Evolutionary conservation across 2,797 vertebrate genomes (phyloP).

Genomic region (Gymnocypris eckloni): DNA sequence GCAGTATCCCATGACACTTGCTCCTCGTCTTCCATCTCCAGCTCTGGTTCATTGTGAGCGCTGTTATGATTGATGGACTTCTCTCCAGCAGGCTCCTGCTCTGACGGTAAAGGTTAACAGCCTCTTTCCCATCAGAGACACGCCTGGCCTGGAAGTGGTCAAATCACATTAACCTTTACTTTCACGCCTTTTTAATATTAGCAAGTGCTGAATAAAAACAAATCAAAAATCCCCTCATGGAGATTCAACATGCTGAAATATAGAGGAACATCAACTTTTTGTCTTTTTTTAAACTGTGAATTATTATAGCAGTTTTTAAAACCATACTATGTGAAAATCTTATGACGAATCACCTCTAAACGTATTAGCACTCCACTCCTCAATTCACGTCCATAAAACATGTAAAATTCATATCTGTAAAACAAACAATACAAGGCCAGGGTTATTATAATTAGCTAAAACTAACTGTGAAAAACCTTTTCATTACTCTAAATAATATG

Average conservation of each 20-base stretch:
- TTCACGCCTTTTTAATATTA: constrained; percentile 34
- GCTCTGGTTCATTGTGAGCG: background rate
- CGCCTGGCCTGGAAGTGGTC: constrained; percentile 33
- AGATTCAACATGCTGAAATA: background rate
- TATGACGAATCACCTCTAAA: background rate
- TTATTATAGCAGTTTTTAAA: background rate
- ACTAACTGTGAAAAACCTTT: background rate
- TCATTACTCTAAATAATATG: background rate
- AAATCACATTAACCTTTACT: constrained; percentile 54
- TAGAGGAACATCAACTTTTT: background rate
- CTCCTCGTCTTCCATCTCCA: constrained; percentile 3
- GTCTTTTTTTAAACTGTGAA: background rate
- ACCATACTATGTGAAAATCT: background rate
- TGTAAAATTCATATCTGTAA: background rate
- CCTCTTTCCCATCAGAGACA: constrained; percentile 47
- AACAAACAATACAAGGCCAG: background rate
- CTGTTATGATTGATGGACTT: constrained; percentile 50
- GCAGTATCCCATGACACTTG: constrained; percentile 18
- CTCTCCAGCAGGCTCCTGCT: constrained; percentile 34
- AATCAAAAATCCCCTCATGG: background rate
- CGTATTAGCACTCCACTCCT: background rate
- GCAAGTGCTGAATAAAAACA: constrained; percentile 33
- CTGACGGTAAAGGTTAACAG: constrained; percentile 53
- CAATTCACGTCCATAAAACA: background rate
- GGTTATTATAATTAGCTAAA: background rate